Conservation (phyloP, 2,113 vertebrate species). For the Progne subis region DNA sequence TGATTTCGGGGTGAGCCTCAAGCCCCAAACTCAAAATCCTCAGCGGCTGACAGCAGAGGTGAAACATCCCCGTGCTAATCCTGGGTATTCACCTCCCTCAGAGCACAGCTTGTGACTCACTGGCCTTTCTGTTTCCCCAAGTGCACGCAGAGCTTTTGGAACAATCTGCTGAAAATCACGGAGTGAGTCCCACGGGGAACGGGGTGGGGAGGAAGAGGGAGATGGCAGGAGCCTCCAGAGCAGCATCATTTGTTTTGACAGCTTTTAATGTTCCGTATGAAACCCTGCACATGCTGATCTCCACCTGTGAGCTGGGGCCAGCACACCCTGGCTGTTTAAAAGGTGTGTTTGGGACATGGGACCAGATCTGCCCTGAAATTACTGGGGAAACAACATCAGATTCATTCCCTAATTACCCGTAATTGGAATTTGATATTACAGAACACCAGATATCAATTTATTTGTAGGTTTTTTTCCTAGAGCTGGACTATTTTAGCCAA, state of each 20-base stretch:
- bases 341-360: neutral
- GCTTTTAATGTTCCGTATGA: constrained; percentile 14
- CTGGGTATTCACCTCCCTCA: neutral
- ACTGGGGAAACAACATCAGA: neutral
- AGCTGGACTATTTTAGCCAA: neutral
- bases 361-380: accelerated
- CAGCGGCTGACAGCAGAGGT: neutral
- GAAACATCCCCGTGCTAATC: neutral
- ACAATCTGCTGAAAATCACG: constrained; percentile 29
- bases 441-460: neutral
- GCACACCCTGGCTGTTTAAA: neutral
- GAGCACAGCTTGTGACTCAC: neutral
- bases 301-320: neutral
- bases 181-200: neutral
- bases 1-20: neutral
- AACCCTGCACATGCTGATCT: neutral
- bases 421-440: neutral
- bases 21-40: neutral
- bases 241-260: constrained; percentile 54
- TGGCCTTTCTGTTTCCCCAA: neutral
- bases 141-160: neutral
- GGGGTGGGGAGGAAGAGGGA: constrained; percentile 60
- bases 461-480: neutral
- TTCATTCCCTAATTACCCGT: neutral
- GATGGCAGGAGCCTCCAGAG: constrained; percentile 8